phyloP scores from a whole-genome alignment of 2,888 invertebrate species.

The Rambutsinella grinnellia region DNA sequence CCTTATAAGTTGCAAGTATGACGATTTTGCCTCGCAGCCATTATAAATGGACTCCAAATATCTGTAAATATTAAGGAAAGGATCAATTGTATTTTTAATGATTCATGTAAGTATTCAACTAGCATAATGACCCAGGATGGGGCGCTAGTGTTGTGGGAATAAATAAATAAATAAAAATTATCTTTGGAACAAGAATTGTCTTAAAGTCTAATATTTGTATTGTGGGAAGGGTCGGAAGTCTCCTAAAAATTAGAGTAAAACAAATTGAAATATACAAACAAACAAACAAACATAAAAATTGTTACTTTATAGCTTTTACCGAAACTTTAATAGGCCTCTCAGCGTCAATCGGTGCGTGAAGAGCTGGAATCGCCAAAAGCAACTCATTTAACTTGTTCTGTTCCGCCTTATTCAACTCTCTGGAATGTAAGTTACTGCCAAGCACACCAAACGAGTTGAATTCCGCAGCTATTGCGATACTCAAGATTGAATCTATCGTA shows the following conservation, averaged over 20 bases:
- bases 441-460: slow-evolving; percentile 80
- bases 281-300: neutral
- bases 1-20: slow-evolving; percentile 88
- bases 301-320: slow-evolving; percentile 35
- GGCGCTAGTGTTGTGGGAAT: too few relatives aligned
- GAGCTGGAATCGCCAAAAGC: slow-evolving; percentile 86
- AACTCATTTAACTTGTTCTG: slow-evolving; percentile 86
- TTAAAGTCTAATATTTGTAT: too few relatives aligned
- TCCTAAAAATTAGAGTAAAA: slow-evolving; percentile 33
- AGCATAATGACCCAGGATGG: too few relatives aligned
- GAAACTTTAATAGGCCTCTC: slow-evolving; percentile 71
- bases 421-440: slow-evolving; percentile 69
- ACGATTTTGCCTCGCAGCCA: slow-evolving; percentile 89
- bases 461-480: slow-evolving; percentile 88
- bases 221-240: slow-evolving; percentile 70
- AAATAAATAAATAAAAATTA: too few relatives aligned
- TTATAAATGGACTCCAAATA: slow-evolving; percentile 78
- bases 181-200: too few relatives aligned
- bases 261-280: neutral
- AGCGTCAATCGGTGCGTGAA: slow-evolving; percentile 86
- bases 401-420: slow-evolving; percentile 84
- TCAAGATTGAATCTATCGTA: slow-evolving; percentile 85
- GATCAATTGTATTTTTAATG: too few relatives aligned
- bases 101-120: too few relatives aligned
- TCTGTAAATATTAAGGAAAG: too few relatives aligned